These are phyloP conservation scores for Pelagia noctiluca DNA, from an alignment of 30 jellyfish, hydroid and myxozoan genomes.

Conservation along the genomic window DNA sequence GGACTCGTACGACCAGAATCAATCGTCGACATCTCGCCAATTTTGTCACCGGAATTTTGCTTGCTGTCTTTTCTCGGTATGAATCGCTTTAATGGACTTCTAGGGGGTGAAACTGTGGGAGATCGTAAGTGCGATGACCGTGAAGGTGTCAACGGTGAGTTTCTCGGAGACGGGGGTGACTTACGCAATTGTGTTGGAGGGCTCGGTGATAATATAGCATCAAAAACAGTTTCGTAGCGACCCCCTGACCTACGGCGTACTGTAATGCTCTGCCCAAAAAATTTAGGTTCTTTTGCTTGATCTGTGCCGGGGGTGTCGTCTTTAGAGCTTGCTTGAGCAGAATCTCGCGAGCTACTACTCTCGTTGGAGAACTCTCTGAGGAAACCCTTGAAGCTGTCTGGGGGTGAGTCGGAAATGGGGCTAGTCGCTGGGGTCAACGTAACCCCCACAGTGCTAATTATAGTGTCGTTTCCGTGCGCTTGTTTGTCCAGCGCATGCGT, in stretches of 20 bases:
- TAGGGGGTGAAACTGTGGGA: slow-evolving; percentile 57
- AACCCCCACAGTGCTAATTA: slow-evolving; percentile 72
- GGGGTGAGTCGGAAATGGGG: slow-evolving; percentile 66
- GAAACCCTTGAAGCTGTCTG: slow-evolving; percentile 71
- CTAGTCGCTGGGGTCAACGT: slow-evolving; percentile 78
- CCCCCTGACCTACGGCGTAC: slow-evolving; percentile 63
- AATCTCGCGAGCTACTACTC: slow-evolving; percentile 71
- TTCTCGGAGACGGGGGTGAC: slow-evolving; percentile 62
- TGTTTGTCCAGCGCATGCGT: slow-evolving; percentile 43
- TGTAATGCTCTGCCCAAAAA: slow-evolving; percentile 67
- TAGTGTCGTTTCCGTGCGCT: slow-evolving; percentile 37
- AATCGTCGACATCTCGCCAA: slow-evolving; percentile 22
- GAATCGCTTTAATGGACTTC: slow-evolving; percentile 60
- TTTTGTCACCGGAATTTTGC: neutral
- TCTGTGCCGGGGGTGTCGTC: slow-evolving; percentile 18
- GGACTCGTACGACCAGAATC: slow-evolving; percentile 72
- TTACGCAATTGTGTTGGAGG: slow-evolving; percentile 63
- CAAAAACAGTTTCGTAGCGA: slow-evolving; percentile 74
- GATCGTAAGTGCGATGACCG: slow-evolving; percentile 76
- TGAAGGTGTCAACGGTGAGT: slow-evolving; percentile 70
- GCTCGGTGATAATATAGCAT: slow-evolving; percentile 72
- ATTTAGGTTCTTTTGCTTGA: slow-evolving; percentile 19
- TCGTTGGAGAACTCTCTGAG: slow-evolving; percentile 70
- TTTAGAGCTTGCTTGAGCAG: slow-evolving; percentile 11
- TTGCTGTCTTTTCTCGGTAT: slow-evolving; percentile 19